Base-by-base conservation (phyloP, 1,140 invertebrate genomes). In the Diorhabda elongata region DNA sequence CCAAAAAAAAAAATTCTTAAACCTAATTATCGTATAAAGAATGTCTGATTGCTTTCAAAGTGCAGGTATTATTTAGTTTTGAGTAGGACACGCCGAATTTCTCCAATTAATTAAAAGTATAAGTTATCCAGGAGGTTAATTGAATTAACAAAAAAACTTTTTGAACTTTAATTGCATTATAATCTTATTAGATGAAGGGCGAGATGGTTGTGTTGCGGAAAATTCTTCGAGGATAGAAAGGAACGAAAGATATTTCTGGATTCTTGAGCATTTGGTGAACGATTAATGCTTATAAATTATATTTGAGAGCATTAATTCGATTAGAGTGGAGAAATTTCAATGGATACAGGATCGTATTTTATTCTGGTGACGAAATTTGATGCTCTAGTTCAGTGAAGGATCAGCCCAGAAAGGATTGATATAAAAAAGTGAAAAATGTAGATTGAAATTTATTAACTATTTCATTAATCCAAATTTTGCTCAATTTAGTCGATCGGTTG, bases 221-320 rank as follows among this genome's bases (percentile, higher is more conserved):
- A 52, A 52, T 52, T 52, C 47, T n/a, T 52, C 6, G 6, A n/a
- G 47, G 47, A n/a, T 3, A 52, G 47, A 52, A 26, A 26, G 26
- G 26, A 26, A 26, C 26, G 26, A 26, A 26, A 26, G 47, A 52
- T 8, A 52, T 52, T 52, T 52, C 47, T 52, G 47, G 47, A 52
- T 52, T 52, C 47, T n/a, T 52, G 47, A n/a, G 47, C 47, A 52
- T 52, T 52, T 52, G 47, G 47, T 8, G 45, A 64, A 44, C 45
- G 52, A 64, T 52, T 47, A 64, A 64, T 64, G 44, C 44, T 43
- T 43, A 43, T 64, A 44, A 56, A 64, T 52, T 64, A n/a, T 64
- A 26, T 26, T 42, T 26, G 42, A 42, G 41, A 26, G 26, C 26
- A 26, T 26, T 26, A 26, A 26, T 26, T 26, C 26, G 26, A 26